Conservation (phyloP, 2,888 invertebrate genomes). For the Elmis aenea region DNA sequence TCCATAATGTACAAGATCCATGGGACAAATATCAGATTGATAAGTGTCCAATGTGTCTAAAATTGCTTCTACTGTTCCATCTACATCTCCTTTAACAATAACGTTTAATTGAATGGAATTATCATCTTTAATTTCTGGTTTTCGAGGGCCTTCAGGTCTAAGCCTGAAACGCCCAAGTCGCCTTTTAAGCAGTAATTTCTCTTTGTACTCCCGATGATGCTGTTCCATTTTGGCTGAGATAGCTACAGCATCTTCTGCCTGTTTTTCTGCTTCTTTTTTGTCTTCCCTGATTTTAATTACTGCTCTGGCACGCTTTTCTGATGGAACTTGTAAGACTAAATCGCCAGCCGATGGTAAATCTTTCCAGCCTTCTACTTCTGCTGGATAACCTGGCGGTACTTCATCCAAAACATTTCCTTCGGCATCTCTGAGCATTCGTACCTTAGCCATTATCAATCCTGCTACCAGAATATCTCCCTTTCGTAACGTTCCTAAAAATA, state of each 20-base stretch:
- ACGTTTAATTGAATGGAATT: slow-evolving; percentile 39
- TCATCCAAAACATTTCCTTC: slow-evolving; percentile 59
- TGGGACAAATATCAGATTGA: slow-evolving; percentile 65
- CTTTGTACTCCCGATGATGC: slow-evolving; percentile 61
- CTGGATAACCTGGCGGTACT: slow-evolving; percentile 78
- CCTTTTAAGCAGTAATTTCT: slow-evolving; percentile 56
- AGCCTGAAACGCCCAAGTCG: slow-evolving; percentile 56
- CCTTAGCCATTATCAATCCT: slow-evolving; percentile 79
- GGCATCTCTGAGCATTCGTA: slow-evolving; percentile 74
- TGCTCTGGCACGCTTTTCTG: slow-evolving; percentile 38
- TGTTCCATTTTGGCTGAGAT: slow-evolving; percentile 63
- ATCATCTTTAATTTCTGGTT: slow-evolving; percentile 48
- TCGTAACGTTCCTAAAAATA: slow-evolving; percentile 80
- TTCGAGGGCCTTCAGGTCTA: slow-evolving; percentile 55
- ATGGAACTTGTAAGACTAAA: slow-evolving; percentile 71
- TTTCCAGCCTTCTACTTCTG: slow-evolving; percentile 87
- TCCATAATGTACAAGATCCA: slow-evolving; percentile 85
- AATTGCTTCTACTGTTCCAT: slow-evolving; percentile 94
- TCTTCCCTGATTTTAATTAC: slow-evolving; percentile 50
- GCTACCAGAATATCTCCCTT: slow-evolving; percentile 76
- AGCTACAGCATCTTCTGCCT: slow-evolving; percentile 55
- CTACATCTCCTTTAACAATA: slow-evolving; percentile 77
- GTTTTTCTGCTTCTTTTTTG: slow-evolving; percentile 58
- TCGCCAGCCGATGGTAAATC: slow-evolving; percentile 88
- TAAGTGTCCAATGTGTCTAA: slow-evolving; percentile 87